phyloP scores from a whole-genome alignment of 2,113 vertebrate species.

The Myotis davidii region DNA sequence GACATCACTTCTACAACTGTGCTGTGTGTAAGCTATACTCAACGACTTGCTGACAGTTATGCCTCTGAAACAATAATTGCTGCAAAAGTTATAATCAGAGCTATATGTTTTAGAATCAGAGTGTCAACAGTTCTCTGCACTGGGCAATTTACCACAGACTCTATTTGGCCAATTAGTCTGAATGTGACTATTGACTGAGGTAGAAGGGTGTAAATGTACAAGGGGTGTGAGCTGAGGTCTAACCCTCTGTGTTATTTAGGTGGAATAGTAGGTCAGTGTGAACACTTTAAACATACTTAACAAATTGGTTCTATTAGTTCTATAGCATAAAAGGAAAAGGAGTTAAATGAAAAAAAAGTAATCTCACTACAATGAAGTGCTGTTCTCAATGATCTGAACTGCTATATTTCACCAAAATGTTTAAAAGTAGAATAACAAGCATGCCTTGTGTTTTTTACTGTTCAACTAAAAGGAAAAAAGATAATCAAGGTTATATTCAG shows the following conservation, averaged over 20 bases:
- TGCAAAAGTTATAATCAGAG: neutral
- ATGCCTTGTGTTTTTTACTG: slow-evolving; percentile 36
- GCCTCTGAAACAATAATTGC: neutral
- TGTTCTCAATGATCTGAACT: slow-evolving; percentile 71
- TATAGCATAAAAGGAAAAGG: slow-evolving; percentile 4
- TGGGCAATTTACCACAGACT: neutral
- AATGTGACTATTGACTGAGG: neutral
- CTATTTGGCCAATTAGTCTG: neutral
- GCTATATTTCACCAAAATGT: slow-evolving; percentile 60
- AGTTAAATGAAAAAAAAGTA: slow-evolving; percentile 53
- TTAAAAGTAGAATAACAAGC: slow-evolving; percentile 60
- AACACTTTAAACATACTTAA: neutral
- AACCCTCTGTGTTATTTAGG: neutral
- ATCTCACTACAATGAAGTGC: slow-evolving; percentile 56
- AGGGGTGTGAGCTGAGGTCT: neutral
- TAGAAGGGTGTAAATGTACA: neutral
- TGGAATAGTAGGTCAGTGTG: neutral
- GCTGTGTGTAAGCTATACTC: neutral
- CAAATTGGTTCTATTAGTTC: slow-evolving; percentile 22
- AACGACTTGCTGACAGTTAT: neutral
- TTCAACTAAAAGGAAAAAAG: slow-evolving; percentile 10
- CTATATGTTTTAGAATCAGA: neutral
- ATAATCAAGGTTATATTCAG: slow-evolving; percentile 57
- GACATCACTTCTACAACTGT: neutral
- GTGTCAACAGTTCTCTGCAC: neutral